These are phyloP conservation scores for Rallus limicola DNA, from an alignment of 2,113 vertebrate species.

Conservation along the genomic window DNA sequence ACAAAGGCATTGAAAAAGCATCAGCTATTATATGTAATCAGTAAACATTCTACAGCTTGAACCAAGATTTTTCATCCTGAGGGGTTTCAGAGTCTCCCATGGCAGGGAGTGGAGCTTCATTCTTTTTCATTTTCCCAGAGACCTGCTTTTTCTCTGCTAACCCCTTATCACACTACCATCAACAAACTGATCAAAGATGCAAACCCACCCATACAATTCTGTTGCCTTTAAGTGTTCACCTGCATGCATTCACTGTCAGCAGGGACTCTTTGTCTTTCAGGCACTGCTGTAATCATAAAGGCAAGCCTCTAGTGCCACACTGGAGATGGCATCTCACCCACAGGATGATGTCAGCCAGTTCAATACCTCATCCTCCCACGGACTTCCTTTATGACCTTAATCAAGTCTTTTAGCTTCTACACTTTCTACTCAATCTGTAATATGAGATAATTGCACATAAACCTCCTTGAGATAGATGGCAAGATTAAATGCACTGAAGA, in stretches of 20 bases:
- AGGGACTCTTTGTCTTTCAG: neutral
- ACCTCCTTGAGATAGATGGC: neutral
- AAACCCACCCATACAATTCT: neutral
- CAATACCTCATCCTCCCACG: neutral
- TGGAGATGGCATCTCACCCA: neutral
- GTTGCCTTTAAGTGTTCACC: neutral
- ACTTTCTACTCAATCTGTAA: neutral
- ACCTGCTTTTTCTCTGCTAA: neutral
- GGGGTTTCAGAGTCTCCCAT: neutral
- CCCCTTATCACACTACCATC: neutral
- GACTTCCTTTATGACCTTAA: neutral
- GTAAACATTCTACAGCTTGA: neutral
- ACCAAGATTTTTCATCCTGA: neutral
- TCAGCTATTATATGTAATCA: neutral
- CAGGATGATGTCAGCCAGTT: neutral
- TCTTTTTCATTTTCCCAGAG: neutral
- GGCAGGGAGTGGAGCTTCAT: neutral
- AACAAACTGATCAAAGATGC: neutral
- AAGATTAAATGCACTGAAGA: neutral
- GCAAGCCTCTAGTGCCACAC: neutral
- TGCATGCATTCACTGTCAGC: neutral
- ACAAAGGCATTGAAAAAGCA: neutral
- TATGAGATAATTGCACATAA: neutral
- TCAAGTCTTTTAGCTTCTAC: neutral
- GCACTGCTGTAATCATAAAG: neutral